A percentile compares a stretch with the other conserved stretches of the same genome.
Conservation (phyloP, 1,140 invertebrate species). For the Piezodorus guildinii region DNA sequence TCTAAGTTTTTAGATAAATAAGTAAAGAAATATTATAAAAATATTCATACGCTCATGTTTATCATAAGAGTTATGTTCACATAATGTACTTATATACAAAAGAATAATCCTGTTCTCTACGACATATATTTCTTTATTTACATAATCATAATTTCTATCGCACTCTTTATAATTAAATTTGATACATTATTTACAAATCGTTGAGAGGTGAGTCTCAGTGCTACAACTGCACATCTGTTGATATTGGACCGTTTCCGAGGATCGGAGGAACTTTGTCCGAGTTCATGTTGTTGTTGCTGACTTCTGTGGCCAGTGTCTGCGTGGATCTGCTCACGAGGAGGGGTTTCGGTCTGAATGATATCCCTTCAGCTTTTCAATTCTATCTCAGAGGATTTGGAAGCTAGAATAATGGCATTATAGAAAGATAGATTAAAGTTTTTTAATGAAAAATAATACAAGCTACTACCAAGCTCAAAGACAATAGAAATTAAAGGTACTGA, state of each 20-base stretch:
- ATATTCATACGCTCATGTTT: constrained; percentile 2
- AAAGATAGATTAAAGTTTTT: too few species aligned
- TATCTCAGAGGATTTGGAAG: constrained; percentile 17
- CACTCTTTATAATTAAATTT: background rate
- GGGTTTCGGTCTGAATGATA: constrained; percentile 21
- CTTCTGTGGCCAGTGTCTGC: constrained; percentile 13
- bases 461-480: too few species aligned
- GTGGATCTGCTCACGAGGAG: constrained; percentile 18
- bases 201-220: constrained; percentile 16
- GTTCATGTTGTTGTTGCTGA: constrained; percentile 29
- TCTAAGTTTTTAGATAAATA: constrained; percentile 37
- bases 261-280: constrained; percentile 22
- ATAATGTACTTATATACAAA: too few species aligned
- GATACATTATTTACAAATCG: constrained; percentile 24
- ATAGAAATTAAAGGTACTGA: too few species aligned
- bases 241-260: constrained; percentile 20
- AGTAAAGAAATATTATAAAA: constrained; percentile 32
- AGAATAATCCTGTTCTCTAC: too few species aligned
- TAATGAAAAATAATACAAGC: too few species aligned
- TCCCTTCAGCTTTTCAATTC: constrained; percentile 16
- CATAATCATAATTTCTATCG: background rate
- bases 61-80: background rate
- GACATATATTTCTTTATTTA: background rate
- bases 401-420: background rate
- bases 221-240: constrained; percentile 21